These are phyloP conservation scores for Macaca nemestrina DNA, from an alignment of 2,113 vertebrate genomes.

Conservation along the genomic window DNA sequence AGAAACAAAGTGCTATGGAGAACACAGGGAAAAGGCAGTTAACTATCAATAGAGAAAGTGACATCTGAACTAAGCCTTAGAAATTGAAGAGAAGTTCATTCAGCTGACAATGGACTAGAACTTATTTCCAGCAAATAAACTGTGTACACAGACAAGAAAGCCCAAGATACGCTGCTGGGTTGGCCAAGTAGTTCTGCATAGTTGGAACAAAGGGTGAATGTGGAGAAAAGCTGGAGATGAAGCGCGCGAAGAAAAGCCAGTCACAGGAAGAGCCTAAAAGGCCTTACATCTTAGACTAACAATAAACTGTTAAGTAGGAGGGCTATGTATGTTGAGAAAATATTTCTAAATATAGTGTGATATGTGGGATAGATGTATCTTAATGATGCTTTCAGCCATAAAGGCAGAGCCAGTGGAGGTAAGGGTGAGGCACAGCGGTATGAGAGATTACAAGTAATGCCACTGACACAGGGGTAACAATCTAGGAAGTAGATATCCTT, in stretches of 20 bases:
- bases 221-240: not conserved
- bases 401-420: not conserved
- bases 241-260: not conserved
- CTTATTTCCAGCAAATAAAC: not conserved
- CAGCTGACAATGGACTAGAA: not conserved
- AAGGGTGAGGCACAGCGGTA: accelerated
- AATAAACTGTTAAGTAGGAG: not conserved
- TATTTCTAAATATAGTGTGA: not conserved
- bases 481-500: not conserved
- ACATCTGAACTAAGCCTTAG: not conserved
- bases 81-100: not conserved
- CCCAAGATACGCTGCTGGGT: not conserved
- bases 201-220: not conserved
- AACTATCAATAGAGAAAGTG: not conserved
- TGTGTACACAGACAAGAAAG: not conserved
- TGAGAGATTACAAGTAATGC: not conserved
- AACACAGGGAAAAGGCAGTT: not conserved
- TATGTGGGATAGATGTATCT: not conserved
- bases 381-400: not conserved
- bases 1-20: not conserved
- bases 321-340: not conserved
- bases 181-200: no score
- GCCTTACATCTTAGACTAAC: not conserved
- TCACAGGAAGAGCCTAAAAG: not conserved
- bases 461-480: not conserved